Percentiles rank a stretch among this genome's conserved stretches.
These are phyloP conservation scores for Anolis apletophallus DNA, from an alignment of 2,797 vertebrate genomes.

Conservation along the genomic window DNA sequence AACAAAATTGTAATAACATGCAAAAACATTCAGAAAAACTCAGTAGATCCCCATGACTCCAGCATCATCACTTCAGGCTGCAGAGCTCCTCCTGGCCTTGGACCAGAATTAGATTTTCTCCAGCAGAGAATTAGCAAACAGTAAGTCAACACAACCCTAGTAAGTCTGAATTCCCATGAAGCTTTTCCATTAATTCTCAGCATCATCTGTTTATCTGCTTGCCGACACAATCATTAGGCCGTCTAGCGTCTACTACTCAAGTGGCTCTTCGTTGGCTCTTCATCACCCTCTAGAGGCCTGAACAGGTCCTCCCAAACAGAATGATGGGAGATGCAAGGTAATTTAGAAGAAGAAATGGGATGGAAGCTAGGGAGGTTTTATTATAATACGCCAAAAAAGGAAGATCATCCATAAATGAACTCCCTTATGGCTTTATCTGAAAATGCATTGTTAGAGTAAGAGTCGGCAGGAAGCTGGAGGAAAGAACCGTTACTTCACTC, in stretches of 20 bases:
- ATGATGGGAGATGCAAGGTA: background rate
- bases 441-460: background rate
- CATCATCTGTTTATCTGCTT: background rate
- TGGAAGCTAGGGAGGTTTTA: background rate
- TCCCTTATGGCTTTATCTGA: background rate
- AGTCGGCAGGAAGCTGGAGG: background rate
- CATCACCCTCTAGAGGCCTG: conserved; percentile 16
- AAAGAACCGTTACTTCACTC: background rate
- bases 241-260: background rate
- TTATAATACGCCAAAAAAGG: conserved; percentile 3
- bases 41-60: background rate
- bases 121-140: background rate
- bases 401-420: background rate
- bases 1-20: background rate
- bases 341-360: background rate
- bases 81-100: background rate
- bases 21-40: background rate
- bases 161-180: background rate
- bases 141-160: too few relatives aligned
- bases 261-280: background rate
- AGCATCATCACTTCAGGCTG: background rate
- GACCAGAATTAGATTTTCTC: background rate
- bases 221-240: background rate
- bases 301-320: background rate
- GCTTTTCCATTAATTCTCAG: background rate